Evolutionary conservation across 2,797 vertebrate species (phyloP), one percentile per base, ranked within the genome.

Genomic region (Cyclopterus lumpus): DNA sequence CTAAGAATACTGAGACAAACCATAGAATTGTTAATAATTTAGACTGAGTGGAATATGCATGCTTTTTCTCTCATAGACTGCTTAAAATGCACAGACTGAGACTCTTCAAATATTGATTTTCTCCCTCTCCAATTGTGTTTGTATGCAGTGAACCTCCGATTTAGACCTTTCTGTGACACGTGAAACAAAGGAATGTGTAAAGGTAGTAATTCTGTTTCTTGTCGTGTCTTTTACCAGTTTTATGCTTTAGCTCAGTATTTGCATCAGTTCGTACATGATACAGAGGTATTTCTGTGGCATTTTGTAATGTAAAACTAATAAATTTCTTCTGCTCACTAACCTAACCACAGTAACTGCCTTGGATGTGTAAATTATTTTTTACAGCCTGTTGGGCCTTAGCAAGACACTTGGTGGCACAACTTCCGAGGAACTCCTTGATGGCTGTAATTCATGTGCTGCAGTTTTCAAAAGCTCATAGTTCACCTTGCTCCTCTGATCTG

Each of bases 71-170:
- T 78, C 63, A 60, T 85, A 92, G 94, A 93, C 93, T 96, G 82
- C 87, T 96, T 96, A 94, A 96, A 93, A 97, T 95, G 95, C 96
- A 95, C 90, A 92, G 95, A 93, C 93, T 81, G 88, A 93, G 90
- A 78, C 93, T 95, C 92, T 93, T 96, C 94, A 96, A 97, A 97
- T 96, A 97, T 96, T 95, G 96, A 97, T 97, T 96, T 93, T 93
- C 84, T 87, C 88, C 82, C 42, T 61, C 54, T 75, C 28, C 71
- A 81, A 75, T 81, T 64, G 66, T 84, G 71, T 88, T 88, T 89
- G 90, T 76, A 86, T 79, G 75, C 84, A 82, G 71, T 67, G 49
- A 77, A 79, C 72, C 83, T 88, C 65, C 18, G 34, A 76, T 82
- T 80, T 74, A 73, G 62, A 64, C 26, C 14, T 84, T 48, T 46